A percentile compares a stretch with the other conserved stretches of the same genome.
phyloP scores from a whole-genome alignment of 1,140 invertebrate species.

The Macrosteles quadrilineatus region DNA sequence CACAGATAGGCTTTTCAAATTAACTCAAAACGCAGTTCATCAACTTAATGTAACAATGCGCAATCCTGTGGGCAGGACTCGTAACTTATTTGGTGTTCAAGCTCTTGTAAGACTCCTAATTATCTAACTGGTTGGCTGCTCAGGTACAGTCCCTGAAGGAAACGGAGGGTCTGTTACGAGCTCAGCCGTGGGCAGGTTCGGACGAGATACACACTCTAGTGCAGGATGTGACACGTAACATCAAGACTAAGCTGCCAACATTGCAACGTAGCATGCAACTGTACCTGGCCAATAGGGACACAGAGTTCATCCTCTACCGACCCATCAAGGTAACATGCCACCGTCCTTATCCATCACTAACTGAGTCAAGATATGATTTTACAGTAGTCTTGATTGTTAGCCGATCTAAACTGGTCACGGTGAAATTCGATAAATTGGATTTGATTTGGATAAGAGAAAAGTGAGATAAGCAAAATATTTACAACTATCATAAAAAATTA shows the following conservation, averaged over 20 bases:
- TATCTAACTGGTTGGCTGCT: no score
- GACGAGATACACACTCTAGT: slow-evolving; percentile 44
- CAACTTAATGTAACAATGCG: no score
- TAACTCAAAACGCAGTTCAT: no score
- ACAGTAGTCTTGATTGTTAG: slow-evolving; percentile 8
- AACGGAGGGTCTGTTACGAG: slow-evolving; percentile 30
- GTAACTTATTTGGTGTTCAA: no score
- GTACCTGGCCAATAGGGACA: slow-evolving; percentile 95
- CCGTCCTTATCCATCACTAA: no score
- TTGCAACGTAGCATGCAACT: slow-evolving; percentile 89
- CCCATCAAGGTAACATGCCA: slow-evolving; percentile 85
- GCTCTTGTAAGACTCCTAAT: no score
- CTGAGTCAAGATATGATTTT: slow-evolving; percentile 36
- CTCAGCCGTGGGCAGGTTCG: slow-evolving; percentile 28
- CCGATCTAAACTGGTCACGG: no score
- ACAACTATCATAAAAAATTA: no score
- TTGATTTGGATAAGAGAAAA: no score
- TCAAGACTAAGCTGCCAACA: slow-evolving; percentile 76
- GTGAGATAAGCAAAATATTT: no score
- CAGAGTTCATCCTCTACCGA: slow-evolving; percentile 92
- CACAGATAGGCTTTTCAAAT: no score
- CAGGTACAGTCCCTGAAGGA: slow-evolving; percentile 33
- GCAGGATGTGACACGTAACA: slow-evolving; percentile 65
- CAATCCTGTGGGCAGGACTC: no score
- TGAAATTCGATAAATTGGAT: background rate